These are phyloP conservation scores for Coptotermes formosanus DNA, from an alignment of 1,140 invertebrate species.

Conservation along the genomic window DNA sequence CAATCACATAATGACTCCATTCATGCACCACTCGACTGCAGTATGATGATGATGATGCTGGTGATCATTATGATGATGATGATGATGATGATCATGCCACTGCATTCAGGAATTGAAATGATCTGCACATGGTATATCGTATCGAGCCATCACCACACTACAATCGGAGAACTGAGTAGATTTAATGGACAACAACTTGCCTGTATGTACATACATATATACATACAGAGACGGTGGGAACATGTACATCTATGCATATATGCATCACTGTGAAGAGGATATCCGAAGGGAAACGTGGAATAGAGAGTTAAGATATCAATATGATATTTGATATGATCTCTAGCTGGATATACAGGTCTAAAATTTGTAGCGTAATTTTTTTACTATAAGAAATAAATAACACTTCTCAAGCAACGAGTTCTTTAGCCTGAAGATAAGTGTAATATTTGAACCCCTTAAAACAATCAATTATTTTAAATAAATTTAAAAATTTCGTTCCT, in stretches of 20 bases:
- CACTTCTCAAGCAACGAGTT: no score
- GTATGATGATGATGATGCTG: not conserved
- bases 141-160: not conserved
- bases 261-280: not conserved
- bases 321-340: no score
- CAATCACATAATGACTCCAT: slow-evolving; percentile 13
- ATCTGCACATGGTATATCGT: slow-evolving; percentile 11
- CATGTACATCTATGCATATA: slow-evolving; percentile 19
- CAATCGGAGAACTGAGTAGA: not conserved
- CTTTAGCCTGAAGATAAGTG: no score
- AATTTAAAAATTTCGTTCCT: no score
- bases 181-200: not conserved
- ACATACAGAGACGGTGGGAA: not conserved
- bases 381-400: no score
- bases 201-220: not conserved
- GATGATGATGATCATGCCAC: slow-evolving; percentile 6
- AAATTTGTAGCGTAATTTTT: no score
- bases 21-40: slow-evolving; percentile 13
- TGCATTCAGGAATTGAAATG: slow-evolving; percentile 16
- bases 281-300: not conserved
- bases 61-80: no score
- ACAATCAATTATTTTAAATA: no score
- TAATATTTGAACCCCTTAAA: no score
- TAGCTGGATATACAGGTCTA: no score
- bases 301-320: not conserved